Evolutionary conservation across 2,797 vertebrate species (phyloP).

Genomic region (Enoplosus armatus): DNA sequence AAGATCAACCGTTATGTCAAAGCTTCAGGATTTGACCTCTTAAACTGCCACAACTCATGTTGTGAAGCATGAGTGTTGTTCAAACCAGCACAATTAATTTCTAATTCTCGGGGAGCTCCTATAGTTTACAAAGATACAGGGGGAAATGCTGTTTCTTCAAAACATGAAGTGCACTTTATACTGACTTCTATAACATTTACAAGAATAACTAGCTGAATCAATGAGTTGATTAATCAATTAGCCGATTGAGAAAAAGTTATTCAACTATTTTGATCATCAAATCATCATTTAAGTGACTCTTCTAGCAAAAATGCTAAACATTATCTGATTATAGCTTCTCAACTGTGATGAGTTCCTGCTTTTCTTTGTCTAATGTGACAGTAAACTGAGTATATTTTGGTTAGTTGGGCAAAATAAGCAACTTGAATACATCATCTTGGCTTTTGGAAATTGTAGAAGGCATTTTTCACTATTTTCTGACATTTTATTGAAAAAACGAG

Average conservation of each 20-base stretch:
- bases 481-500: background rate
- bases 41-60: background rate
- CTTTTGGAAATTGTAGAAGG: background rate
- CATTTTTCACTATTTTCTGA: background rate
- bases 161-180: background rate
- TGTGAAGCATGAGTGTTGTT: conserved; percentile 17
- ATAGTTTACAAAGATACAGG: background rate
- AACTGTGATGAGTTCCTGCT: background rate
- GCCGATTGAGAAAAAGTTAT: background rate
- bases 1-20: conserved; percentile 46
- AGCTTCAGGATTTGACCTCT: conserved; percentile 37
- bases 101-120: background rate
- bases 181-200: background rate
- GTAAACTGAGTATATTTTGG: background rate
- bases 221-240: background rate
- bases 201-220: background rate
- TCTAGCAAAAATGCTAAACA: background rate
- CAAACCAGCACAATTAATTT: background rate
- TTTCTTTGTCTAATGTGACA: background rate
- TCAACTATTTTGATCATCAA: background rate
- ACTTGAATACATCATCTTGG: background rate
- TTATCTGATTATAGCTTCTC: background rate
- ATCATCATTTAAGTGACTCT: background rate
- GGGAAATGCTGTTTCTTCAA: background rate
- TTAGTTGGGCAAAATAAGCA: background rate